Base-by-base conservation (phyloP, 2,888 invertebrate species). In the Blera fallax region DNA sequence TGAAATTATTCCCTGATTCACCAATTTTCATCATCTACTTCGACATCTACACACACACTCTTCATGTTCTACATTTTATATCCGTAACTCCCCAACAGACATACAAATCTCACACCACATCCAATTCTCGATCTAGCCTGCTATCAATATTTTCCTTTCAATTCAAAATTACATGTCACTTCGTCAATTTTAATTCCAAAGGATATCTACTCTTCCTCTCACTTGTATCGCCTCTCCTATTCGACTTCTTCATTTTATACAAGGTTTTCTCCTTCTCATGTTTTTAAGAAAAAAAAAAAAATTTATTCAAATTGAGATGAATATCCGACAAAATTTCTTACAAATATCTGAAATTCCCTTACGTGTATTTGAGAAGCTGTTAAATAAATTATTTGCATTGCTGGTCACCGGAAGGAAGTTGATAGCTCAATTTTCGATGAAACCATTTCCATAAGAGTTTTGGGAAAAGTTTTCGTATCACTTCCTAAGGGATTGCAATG, bases 341-440 rank as follows among this genome's bases (percentile, higher is more conserved):
- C 8, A 16, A 27, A 48, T 40, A 18, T 29, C 8, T 24, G 3
- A 16, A 43, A 64, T 64, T 74, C 64, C 64, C 74, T 34, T 34
- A 16, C 21, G 64, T 29, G 62, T 73, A 29, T 62, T 62, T 52
- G 40, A 37, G 29, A 43, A 62, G 16, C 73, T 60, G 52, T 64
- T 64, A 74, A 74, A 74, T 64, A 64, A 74, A 34, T 54, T 54
- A 64, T 64, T 64, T 52, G 32, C 48, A 14, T 16, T 62, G 64
- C 62, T 73, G 73, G 73, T 52, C 40, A 74, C 24, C 54, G 54
- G 64, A 64, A 74, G 27, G 21, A 32, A 52, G 27, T 48, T 45
- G 27, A 60, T 60, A 40, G 27, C 40, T 60, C 37, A 37, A 43
- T 60, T 37, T 60, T 60, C 43, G 40, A 16, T 29, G 7, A 67